A percentile compares a stretch with the other conserved stretches of the same genome.
These are phyloP conservation scores for Dichetophora obliterata DNA, from an alignment of 2,888 invertebrate species.

Conservation along the genomic window DNA sequence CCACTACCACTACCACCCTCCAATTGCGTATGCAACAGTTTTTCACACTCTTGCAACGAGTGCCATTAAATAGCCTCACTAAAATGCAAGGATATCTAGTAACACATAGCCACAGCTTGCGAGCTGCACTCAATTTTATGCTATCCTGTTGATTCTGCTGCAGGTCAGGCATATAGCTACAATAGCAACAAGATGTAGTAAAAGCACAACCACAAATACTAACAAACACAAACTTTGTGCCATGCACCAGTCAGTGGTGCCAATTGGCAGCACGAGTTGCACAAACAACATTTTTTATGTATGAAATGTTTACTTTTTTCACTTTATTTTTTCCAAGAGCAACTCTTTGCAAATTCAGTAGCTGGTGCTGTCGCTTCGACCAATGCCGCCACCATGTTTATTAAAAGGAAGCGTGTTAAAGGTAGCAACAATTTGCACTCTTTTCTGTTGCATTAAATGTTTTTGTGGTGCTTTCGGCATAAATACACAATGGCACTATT, in stretches of 20 bases:
- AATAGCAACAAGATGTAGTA: not conserved
- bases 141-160: slow-evolving; percentile 39
- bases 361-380: not conserved
- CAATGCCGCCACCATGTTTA: not conserved
- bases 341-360: not conserved
- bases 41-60: not conserved
- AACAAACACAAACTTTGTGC: not conserved
- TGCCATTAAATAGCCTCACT: not conserved
- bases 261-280: slow-evolving; percentile 9
- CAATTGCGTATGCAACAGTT: not conserved
- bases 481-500: not conserved
- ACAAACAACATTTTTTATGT: slow-evolving; percentile 11
- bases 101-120: slow-evolving; percentile 20
- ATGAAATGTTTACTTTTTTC: slow-evolving; percentile 2
- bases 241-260: not conserved
- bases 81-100: not conserved
- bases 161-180: not conserved
- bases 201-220: not conserved
- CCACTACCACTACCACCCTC: not conserved
- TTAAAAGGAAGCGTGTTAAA: not conserved
- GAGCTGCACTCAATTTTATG: slow-evolving; percentile 56
- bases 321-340: not conserved
- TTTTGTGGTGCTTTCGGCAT: not conserved
- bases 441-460: slow-evolving; percentile 11
- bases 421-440: slow-evolving; percentile 10